phyloP scores from a whole-genome alignment of 2,113 vertebrate genomes.

The Limnothrissa miodon region DNA sequence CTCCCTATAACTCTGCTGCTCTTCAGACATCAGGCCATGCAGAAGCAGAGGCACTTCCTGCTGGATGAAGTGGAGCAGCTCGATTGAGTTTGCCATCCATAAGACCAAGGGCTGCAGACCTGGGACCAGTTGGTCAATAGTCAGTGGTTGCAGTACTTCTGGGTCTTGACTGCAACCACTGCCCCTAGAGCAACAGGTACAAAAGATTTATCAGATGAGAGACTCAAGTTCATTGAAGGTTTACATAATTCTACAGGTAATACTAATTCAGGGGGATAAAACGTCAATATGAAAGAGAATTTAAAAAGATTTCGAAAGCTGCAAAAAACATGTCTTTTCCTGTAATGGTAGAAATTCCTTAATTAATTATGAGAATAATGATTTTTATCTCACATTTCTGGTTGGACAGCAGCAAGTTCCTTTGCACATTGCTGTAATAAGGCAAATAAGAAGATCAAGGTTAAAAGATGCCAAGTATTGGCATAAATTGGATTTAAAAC shows the following conservation, averaged over 20 bases:
- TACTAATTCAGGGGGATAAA: background rate
- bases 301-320: background rate
- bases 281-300: background rate
- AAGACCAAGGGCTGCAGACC: slow-evolving; percentile 69
- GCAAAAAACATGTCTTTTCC: background rate
- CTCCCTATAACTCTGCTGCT: slow-evolving; percentile 22
- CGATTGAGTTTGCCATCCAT: slow-evolving; percentile 78
- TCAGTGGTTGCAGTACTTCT: slow-evolving; percentile 36
- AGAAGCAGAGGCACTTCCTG: slow-evolving; percentile 69
- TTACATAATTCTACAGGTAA: background rate
- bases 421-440: slow-evolving; percentile 68
- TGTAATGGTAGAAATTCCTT: background rate
- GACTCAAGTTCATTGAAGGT: background rate
- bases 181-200: slow-evolving; percentile 20
- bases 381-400: slow-evolving; percentile 63
- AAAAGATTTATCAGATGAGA: background rate
- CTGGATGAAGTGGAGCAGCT: slow-evolving; percentile 76
- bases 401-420: slow-evolving; percentile 62
- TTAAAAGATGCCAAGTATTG: background rate
- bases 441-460: background rate
- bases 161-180: slow-evolving; percentile 19
- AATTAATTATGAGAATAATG: background rate
- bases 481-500: background rate
- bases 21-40: slow-evolving; percentile 54
- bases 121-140: slow-evolving; percentile 48